Evolutionary conservation across 1,140 invertebrate genomes (phyloP), one percentile per base, ranked within the genome.

Genomic region (Helicoverpa zea): DNA sequence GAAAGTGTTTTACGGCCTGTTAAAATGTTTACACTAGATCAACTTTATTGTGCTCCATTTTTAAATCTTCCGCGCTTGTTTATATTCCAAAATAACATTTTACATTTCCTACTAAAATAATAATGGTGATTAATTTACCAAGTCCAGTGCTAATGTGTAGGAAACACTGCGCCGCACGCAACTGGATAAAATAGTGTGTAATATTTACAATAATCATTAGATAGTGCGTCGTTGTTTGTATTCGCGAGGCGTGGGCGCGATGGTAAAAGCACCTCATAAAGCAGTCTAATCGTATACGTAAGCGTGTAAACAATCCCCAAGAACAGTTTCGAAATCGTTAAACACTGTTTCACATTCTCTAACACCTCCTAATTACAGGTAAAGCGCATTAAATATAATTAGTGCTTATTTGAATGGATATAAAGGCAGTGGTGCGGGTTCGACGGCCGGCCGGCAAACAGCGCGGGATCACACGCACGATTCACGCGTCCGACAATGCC

Each of bases 311-410:
- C 83, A 86, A 78, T 78, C 78, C 84, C 64, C 66, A 80, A 82
- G 35, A 83, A 81, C 81, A 74, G 79, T 85, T 76, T 87, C 64
- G 82, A 83, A 81, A 84, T 81, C 84, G 86, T 86, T 86, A 85
- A 87, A 87, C 86, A 84, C 89, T 91, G 92, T 87, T 91, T 88
- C 88, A 87, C 88, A 89, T 92, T 90, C 86, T 87, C 89, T 90
- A 91, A 92, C 92, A 91, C 91, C 88, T 91, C 77, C 89, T 94
- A 94, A 94, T 94, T 92, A 90, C 89, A 90, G 88, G 90, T 91
- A 88, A 89, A 91, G 87, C 90, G 89, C 88, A 91, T 92, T 88
- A 88, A 89, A 89, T 89, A 85, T 91, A 92, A 89, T 93, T 92
- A 92, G 91, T 91, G 84, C 85, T 89, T 85, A 90, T 90, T 89